Evolutionary conservation across 2,888 invertebrate genomes (phyloP), one percentile per base, ranked within the genome.

Genomic region (Eulithis testata): DNA sequence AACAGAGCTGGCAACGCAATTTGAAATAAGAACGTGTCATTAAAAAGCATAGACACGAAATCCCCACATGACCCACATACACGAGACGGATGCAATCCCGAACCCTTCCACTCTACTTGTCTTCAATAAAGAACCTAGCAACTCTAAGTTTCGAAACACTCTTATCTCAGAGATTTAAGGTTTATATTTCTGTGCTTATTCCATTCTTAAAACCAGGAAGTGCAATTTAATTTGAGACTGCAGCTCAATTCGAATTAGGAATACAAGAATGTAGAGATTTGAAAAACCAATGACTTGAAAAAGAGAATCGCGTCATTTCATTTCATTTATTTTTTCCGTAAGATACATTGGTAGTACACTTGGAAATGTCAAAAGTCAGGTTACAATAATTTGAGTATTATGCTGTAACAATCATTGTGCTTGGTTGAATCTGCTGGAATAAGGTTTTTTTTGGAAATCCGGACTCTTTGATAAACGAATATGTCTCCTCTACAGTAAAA

Each of bases 71-170:
- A 64, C 69, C 66, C 31, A 69, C 52, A 60, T 56, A 59, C 59
- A 27, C 54, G 54, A 69, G 50, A 60, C 60, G 68, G 66, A 64
- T 66, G 69, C 66, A 66, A 66, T 69, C 64, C 60, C 62, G 12
- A 58, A 53, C 52, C 64, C 63, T 69, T 69, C 69, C 69, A 69
- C 60, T 65, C 69, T 69, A 62, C 64, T 69, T 69, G 64, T 60
- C 69, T 64, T 60, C 64, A 62, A 62, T 62, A 61, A 55, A 59
- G 58, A 63, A 60, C 53, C 55, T 59, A 50, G 37, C 11, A 51
- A 37, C 37, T 9, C 12, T 36, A 12, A 43, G 11, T 11, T 49
- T 43, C n/a, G 9, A 65, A 60, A 60, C 62, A 50, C 44, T 50
- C 57, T 54, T 60, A 54, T 21, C 7, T 4, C 27, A 14, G 11